Percentiles rank a stretch among this genome's conserved stretches.
Evolutionary conservation across 2,888 invertebrate species (phyloP).

Genomic region (Cremastinae sp.): DNA sequence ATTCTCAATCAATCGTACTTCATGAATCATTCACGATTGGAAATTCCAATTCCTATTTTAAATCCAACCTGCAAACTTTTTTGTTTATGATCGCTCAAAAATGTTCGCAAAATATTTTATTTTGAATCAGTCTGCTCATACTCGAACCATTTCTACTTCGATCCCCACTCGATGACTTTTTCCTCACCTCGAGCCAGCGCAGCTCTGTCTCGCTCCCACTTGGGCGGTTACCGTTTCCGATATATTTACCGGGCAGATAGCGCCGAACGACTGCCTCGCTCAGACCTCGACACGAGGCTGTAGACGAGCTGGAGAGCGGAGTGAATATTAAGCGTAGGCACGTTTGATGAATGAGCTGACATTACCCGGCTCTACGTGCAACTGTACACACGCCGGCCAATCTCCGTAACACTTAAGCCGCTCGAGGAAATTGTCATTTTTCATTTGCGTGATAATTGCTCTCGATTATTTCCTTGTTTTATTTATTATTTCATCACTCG

Average conservation of each 20-base stretch:
- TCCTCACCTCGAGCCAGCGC: not conserved
- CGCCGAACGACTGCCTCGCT: slow-evolving; percentile 13
- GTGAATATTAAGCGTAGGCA: slow-evolving; percentile 25
- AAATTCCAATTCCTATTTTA: too few relatives aligned
- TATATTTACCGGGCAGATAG: slow-evolving; percentile 49
- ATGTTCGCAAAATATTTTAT: too few relatives aligned
- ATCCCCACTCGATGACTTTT: slow-evolving; percentile 13
- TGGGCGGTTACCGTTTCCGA: slow-evolving; percentile 48
- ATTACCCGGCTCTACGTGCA: slow-evolving; percentile 38
- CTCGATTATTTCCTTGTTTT: too few relatives aligned
- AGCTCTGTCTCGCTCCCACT: not conserved
- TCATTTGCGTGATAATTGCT: slow-evolving; percentile 13
- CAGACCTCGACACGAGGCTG: not conserved
- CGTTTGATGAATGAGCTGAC: slow-evolving; percentile 54
- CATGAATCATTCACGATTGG: too few relatives aligned
- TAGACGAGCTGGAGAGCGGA: not conserved
- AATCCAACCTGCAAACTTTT: too few relatives aligned
- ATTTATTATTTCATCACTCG: too few relatives aligned
- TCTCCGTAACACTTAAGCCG: not conserved
- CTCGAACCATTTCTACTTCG: too few relatives aligned
- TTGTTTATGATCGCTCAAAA: too few relatives aligned
- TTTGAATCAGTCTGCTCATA: too few relatives aligned
- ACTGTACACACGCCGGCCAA: slow-evolving; percentile 4
- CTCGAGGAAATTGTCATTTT: slow-evolving; percentile 14
- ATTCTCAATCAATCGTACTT: too few relatives aligned